phyloP scores from a whole-genome alignment of 2,888 invertebrate species.

The Lepidochrysops patricia region DNA sequence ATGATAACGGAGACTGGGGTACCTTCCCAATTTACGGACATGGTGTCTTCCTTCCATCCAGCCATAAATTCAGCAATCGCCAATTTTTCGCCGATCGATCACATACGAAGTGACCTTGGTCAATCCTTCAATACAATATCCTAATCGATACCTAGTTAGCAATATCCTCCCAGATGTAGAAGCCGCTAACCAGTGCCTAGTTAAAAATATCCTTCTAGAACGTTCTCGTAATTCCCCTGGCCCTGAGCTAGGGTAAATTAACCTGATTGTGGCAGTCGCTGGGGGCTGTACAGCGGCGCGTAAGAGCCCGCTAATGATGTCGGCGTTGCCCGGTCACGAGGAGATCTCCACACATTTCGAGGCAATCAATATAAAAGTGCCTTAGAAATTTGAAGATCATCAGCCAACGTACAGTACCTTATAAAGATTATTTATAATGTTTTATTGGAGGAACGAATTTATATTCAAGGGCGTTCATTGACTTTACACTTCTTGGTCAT shows the following conservation, averaged over 20 bases:
- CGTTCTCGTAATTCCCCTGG: neutral
- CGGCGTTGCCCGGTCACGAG: neutral
- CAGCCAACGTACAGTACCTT: no score
- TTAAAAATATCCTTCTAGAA: neutral
- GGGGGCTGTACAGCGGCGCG: conserved; percentile 6
- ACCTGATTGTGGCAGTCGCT: conserved; percentile 8
- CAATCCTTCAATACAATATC: neutral
- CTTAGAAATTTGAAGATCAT: neutral
- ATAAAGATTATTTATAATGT: no score
- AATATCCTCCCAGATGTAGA: neutral
- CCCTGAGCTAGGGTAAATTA: conserved; percentile 3
- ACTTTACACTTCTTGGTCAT: no score
- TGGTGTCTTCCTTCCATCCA: no score
- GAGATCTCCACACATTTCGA: neutral
- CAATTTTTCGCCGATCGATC: no score
- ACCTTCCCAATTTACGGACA: no score
- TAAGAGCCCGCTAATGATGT: conserved; percentile 8
- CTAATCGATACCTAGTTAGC: neutral
- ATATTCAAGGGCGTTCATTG: no score
- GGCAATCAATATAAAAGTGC: neutral
- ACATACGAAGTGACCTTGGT: neutral
- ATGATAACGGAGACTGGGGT: no score
- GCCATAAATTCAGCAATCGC: no score
- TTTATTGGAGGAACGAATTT: no score
- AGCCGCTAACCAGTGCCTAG: neutral